Percentiles rank a stretch among this genome's conserved stretches.
phyloP scores from a whole-genome alignment of 2,113 vertebrate genomes.

The Noctilio leporinus region DNA sequence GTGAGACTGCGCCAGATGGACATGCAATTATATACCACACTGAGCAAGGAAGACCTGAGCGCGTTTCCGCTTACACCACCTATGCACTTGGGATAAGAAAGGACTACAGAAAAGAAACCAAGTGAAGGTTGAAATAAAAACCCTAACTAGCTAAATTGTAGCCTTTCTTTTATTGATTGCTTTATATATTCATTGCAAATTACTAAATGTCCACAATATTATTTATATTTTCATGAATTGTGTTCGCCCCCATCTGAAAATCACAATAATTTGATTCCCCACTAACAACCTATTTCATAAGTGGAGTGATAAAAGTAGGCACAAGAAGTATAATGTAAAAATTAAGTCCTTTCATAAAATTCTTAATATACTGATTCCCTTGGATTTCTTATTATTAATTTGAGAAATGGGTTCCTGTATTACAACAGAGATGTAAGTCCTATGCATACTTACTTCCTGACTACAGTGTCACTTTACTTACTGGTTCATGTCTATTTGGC shows the following conservation, averaged over 20 bases:
- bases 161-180: neutral
- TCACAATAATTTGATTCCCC: neutral
- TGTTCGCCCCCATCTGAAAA: neutral
- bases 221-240: neutral
- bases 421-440: neutral
- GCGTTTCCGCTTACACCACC: neutral
- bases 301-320: neutral
- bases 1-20: slow-evolving; percentile 21
- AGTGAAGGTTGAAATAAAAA: neutral
- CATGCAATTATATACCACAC: neutral
- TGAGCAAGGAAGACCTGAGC: neutral
- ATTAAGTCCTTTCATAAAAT: neutral
- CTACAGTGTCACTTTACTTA: neutral
- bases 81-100: neutral
- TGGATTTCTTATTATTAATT: neutral
- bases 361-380: neutral
- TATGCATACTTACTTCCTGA: rapidly evolving
- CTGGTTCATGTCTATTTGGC: neutral
- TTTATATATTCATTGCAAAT: neutral
- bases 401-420: neutral
- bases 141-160: neutral
- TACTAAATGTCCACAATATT: neutral
- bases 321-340: neutral
- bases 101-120: neutral
- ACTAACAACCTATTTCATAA: neutral